Evolutionary conservation across 2,797 vertebrate species (phyloP).

Genomic region (Sebastiscus tertius): DNA sequence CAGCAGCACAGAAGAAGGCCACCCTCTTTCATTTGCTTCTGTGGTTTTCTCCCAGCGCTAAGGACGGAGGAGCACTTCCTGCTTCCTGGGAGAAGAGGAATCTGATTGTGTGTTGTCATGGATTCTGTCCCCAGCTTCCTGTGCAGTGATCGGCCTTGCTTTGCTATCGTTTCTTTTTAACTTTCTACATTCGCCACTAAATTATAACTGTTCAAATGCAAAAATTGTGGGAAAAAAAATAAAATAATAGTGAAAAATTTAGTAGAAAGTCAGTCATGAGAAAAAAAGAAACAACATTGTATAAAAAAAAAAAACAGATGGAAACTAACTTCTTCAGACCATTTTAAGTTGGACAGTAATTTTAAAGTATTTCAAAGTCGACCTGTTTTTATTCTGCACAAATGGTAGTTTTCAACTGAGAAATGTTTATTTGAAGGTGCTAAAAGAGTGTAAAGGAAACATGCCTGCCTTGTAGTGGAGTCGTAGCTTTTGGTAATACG

Average conservation of each 20-base stretch:
- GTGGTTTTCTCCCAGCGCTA: conserved; percentile 84
- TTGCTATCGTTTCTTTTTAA: conserved; percentile 94
- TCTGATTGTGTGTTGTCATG: conserved; percentile 89
- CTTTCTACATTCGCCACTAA: conserved; percentile 95
- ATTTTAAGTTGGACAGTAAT: conserved; percentile 86
- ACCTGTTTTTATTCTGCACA: conserved; percentile 94
- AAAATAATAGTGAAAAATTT: conserved; percentile 79
- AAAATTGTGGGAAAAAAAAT: conserved; percentile 69
- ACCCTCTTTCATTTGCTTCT: conserved; percentile 86
- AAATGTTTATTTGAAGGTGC: conserved; percentile 96
- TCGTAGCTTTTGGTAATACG: conserved; percentile 92
- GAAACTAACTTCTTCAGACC: conserved; percentile 88
- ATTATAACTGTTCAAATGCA: conserved; percentile 91
- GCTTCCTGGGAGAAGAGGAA: conserved; percentile 76
- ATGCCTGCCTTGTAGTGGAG: conserved; percentile 98
- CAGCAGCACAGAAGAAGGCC: conserved; percentile 75
- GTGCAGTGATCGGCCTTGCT: conserved; percentile 95
- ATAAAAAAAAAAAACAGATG: conserved; percentile 74
- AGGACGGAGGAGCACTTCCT: conserved; percentile 78
- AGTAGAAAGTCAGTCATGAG: conserved; percentile 81
- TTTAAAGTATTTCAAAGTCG: conserved; percentile 89
- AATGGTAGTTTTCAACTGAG: conserved; percentile 93
- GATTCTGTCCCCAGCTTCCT: conserved; percentile 92
- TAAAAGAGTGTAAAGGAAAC: conserved; percentile 91
- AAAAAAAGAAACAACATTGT: conserved; percentile 73